Conservation (phyloP, 2,797 vertebrate genomes). For the Protonibea diacanthus region DNA sequence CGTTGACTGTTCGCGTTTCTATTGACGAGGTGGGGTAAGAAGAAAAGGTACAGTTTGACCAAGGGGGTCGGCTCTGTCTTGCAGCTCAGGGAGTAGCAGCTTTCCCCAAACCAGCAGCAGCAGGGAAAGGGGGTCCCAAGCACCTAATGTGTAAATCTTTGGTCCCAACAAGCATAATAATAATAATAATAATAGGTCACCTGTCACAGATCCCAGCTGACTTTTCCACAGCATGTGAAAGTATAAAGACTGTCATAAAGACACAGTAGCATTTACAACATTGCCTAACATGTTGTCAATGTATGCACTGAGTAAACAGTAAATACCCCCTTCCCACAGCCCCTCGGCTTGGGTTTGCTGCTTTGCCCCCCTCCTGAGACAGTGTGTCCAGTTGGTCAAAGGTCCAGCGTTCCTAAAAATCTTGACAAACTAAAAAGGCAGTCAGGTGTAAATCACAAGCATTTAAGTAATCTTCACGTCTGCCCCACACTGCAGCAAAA, state of each 20-base stretch:
- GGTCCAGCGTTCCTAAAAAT: conserved; percentile 98
- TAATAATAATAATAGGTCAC: neutral
- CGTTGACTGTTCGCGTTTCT: conserved; percentile 97
- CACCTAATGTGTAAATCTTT: conserved; percentile 24
- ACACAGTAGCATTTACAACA: conserved; percentile 21
- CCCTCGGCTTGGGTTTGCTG: conserved; percentile 85
- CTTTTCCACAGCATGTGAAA: conserved; percentile 11
- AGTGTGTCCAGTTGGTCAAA: conserved; percentile 99
- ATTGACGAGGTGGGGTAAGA: conserved; percentile 98
- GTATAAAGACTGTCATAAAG: conserved; percentile 26
- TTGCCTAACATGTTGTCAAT: conserved; percentile 31
- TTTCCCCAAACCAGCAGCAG: conserved; percentile 87
- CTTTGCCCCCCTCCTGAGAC: conserved; percentile 91
- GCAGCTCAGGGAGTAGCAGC: conserved; percentile 93
- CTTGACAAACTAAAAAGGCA: conserved; percentile 92
- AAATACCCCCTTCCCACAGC: conserved; percentile 71
- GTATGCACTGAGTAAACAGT: conserved; percentile 12
- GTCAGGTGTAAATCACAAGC: conserved; percentile 81
- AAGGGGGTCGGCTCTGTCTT: conserved; percentile 95
- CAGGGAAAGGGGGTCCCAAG: conserved; percentile 83
- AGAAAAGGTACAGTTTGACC: conserved; percentile 99
- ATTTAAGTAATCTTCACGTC: conserved; percentile 79
- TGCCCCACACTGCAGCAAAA: conserved; percentile 92
- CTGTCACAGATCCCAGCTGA: conserved; percentile 13
- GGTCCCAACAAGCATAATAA: conserved; percentile 25